These are phyloP conservation scores for Odontophorus gujanensis DNA, from an alignment of 2,113 vertebrate genomes.

Conservation along the genomic window DNA sequence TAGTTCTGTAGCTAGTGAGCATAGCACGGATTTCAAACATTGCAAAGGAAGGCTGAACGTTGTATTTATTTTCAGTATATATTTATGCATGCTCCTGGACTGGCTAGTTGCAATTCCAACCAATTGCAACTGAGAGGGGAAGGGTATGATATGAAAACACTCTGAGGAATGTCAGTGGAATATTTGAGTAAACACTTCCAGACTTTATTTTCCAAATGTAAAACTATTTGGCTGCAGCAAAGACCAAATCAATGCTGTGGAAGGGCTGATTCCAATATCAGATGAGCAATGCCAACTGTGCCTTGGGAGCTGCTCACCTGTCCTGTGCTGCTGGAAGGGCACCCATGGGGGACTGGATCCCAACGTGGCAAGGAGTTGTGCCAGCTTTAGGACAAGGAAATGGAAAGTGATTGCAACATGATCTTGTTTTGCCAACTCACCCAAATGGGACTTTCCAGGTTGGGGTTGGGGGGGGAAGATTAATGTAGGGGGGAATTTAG, in stretches of 20 bases:
- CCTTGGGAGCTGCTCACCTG: rapidly evolving
- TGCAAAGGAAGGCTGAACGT: neutral
- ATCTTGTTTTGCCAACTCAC: neutral
- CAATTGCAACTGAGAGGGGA: neutral
- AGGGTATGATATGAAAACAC: neutral
- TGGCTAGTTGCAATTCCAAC: neutral
- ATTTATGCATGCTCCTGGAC: neutral
- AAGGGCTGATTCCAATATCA: neutral
- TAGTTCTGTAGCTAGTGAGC: neutral
- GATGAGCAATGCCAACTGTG: neutral
- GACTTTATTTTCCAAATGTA: constrained; percentile 3
- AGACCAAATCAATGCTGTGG: neutral
- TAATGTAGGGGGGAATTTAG: neutral
- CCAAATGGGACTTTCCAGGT: neutral
- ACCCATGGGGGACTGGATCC: neutral
- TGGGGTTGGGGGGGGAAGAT: neutral
- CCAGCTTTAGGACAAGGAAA: neutral
- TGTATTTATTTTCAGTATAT: neutral
- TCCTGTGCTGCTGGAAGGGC: neutral
- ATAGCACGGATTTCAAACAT: neutral
- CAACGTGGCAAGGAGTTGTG: neutral
- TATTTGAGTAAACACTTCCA: constrained; percentile 34
- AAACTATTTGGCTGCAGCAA: neutral
- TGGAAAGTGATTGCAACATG: neutral
- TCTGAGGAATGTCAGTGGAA: constrained; percentile 27